Base-by-base conservation (phyloP, 2,797 vertebrate genomes). In the Neosilurus hyrtlii region DNA sequence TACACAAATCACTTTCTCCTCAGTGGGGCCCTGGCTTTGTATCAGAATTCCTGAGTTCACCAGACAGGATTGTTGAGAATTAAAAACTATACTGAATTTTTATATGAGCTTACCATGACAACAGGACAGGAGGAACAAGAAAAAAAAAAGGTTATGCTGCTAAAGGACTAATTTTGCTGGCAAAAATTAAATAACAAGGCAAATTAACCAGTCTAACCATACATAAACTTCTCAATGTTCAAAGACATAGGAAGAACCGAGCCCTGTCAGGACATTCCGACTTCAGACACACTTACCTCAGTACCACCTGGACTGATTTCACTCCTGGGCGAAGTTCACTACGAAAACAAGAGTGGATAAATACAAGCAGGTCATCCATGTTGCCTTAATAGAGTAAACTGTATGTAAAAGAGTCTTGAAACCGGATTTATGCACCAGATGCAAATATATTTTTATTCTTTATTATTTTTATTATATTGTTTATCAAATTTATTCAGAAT, bases 281-380 rank as follows among this genome's bases (percentile, higher is more conserved):
- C 30, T 1, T 73, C 57, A 18, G 37, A 80, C 24, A 65, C 24
- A 81, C 95, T 77, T 93, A 99, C 97, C 98, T 97, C 73, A 99
- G 95, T 89, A 98, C 97, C 70, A 99, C 97, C 92, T 99, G 98
- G 91, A 99, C 96, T 0, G 98, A 97, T 90, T 96, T 96, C 85
- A 97, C 94, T 82, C 97, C 97, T 0, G 96, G 95, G 18, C 97
- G 97, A 91, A 99, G 92, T 87, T 99, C 97, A 90, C 97, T 99
- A 86, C 15, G n/a, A 83, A 86, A 78, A 37, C 12, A 83, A 74
- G 77, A 49, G 63, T 0, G 82, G 86, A 82, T 12, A 80, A n/a
- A 63, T 73, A 18, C 71, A 11, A 52, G 10, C 20, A 1, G 16
- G 71, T 51, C 26, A 43, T 72, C 16, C 9, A 63, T 63, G 62